phyloP scores from a whole-genome alignment of 2,888 invertebrate genomes.

The Caenorhabditis wallacei region DNA sequence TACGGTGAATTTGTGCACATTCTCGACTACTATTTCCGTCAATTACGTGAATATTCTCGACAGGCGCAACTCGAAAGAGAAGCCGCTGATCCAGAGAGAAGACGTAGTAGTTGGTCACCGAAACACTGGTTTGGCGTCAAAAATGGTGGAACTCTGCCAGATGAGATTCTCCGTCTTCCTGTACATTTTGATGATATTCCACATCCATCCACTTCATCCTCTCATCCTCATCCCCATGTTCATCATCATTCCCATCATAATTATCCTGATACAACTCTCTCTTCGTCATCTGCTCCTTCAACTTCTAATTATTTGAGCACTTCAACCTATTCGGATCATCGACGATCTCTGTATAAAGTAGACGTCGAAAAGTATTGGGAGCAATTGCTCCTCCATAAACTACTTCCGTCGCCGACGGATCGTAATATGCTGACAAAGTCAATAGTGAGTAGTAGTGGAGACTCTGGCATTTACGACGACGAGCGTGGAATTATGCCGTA shows the following conservation, averaged over 20 bases:
- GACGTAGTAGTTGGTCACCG: constrained; percentile 52
- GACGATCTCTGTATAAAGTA: constrained; percentile 49
- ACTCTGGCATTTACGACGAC: constrained; percentile 67
- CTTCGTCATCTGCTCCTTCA: constrained; percentile 42
- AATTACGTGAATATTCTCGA: constrained; percentile 59
- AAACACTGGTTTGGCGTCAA: constrained; percentile 52
- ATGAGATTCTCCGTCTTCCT: constrained; percentile 44
- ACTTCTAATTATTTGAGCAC: constrained; percentile 54
- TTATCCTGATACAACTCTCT: constrained; percentile 42
- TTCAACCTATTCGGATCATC: constrained; percentile 47
- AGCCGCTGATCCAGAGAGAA: constrained; percentile 24
- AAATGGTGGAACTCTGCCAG: constrained; percentile 21
- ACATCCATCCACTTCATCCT: constrained; percentile 16
- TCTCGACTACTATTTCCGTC: constrained; percentile 70
- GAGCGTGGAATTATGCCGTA: constrained; percentile 58
- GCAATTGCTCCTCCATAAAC: constrained; percentile 42
- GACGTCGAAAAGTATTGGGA: constrained; percentile 67
- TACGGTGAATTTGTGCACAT: constrained; percentile 73
- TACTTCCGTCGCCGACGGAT: constrained; percentile 67
- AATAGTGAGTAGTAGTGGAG: constrained; percentile 60
- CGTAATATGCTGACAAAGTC: constrained; percentile 71
- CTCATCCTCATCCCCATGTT: neutral
- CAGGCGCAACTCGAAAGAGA: constrained; percentile 52
- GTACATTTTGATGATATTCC: constrained; percentile 45
- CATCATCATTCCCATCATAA: neutral